Conservation (phyloP, 1,140 invertebrate species). For the Pseudachorutes palmiensis region DNA sequence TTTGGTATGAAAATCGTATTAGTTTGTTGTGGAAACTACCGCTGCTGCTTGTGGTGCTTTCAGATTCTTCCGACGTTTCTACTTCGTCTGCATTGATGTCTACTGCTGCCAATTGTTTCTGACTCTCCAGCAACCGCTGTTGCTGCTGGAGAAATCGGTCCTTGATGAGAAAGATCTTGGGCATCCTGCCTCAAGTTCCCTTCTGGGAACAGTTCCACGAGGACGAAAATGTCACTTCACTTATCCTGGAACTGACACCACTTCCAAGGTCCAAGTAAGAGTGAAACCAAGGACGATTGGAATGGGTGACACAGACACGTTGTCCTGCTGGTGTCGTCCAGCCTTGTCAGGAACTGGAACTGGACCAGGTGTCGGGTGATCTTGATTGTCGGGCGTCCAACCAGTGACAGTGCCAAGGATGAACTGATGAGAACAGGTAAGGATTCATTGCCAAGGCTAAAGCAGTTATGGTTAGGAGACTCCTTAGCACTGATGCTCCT, state of each 20-base stretch:
- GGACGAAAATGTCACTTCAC: background rate
- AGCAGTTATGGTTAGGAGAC: constrained; percentile 27
- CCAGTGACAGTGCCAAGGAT: constrained; percentile 38
- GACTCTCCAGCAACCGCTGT: constrained; percentile 64
- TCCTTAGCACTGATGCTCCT: background rate
- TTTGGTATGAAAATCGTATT: background rate
- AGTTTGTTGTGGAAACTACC: background rate
- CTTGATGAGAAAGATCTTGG: constrained; percentile 82
- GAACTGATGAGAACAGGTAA: constrained; percentile 37
- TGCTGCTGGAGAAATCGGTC: constrained; percentile 81
- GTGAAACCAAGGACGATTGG: too few species aligned
- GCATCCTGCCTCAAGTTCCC: constrained; percentile 50
- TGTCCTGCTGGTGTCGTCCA: too few species aligned
- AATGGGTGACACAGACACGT: too few species aligned
- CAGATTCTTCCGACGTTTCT: constrained; percentile 43
- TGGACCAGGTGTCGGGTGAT: too few species aligned
- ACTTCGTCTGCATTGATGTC: constrained; percentile 45
- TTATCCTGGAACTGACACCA: too few species aligned
- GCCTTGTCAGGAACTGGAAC: background rate
- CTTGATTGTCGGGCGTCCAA: constrained; percentile 7
- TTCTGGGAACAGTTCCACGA: background rate
- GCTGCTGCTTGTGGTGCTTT: too few species aligned
- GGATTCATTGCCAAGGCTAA: constrained; percentile 39
- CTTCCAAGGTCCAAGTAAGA: too few species aligned
- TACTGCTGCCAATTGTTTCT: constrained; percentile 47